Evolutionary conservation across 2,113 vertebrate species (phyloP).

Genomic region (Muntiacus reevesi): DNA sequence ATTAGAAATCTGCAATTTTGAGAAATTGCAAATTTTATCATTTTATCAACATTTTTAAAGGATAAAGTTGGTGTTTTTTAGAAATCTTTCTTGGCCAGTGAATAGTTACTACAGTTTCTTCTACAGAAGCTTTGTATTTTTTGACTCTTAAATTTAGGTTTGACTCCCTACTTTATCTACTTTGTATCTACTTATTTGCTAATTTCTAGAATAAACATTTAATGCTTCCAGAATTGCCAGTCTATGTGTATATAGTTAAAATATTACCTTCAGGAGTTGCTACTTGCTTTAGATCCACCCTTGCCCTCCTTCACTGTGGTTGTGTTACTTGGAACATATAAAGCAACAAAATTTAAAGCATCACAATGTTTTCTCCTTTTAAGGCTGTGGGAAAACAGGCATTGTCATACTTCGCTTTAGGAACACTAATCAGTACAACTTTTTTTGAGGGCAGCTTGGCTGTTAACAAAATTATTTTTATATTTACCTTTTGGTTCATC

Average conservation of each 20-base stretch:
- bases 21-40: background rate
- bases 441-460: background rate
- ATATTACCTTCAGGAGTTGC: background rate
- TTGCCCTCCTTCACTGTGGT: background rate
- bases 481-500: background rate
- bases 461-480: background rate
- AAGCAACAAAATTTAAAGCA: background rate
- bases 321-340: background rate
- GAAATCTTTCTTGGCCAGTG: background rate
- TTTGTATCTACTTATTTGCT: background rate
- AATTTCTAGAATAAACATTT: background rate
- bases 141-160: background rate
- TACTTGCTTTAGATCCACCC: background rate
- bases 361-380: background rate
- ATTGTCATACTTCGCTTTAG: background rate
- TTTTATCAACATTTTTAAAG: background rate
- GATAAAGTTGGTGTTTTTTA: background rate
- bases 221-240: background rate
- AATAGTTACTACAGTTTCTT: background rate
- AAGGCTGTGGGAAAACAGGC: background rate
- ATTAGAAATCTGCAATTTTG: background rate
- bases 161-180: background rate
- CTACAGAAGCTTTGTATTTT: background rate
- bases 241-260: background rate
- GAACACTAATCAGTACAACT: background rate